Base-by-base conservation (phyloP, 2,888 invertebrate genomes). In the Volucella inflata region DNA sequence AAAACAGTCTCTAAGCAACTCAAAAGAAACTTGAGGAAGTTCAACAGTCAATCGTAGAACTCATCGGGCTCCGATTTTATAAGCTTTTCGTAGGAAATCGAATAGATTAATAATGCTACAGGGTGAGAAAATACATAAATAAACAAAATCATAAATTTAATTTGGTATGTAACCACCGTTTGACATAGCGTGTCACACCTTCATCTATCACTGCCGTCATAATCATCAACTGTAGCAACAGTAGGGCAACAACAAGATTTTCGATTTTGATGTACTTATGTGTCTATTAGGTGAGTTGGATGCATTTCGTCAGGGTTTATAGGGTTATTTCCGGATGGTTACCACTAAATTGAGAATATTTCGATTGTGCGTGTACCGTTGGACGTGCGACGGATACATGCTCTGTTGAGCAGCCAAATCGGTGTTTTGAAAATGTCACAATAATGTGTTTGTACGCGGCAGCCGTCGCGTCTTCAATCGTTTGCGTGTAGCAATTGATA, bases 281-380 rank as follows among this genome's bases (percentile, higher is more conserved):
- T 30, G 6, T 30, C 6, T 21, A 55, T 60, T 42, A 17, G 53
- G n/a, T 51, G 67, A 36, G 46, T 40, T 30, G 57, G 71, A 71
- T 84, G 65, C 60, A 84, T 75, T 79, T 79, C 51, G 74, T 71
- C 53, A 76, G 42, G 46, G 50, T 71, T 68, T 72, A 64, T 62
- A 51, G 48, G 68, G 62, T 75, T 84, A 84, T 84, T 84, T 84
- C 84, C 84, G 80, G 79, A 79, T 80, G 57, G 80, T 84, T 84
- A 76, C 70, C 60, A 80, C 76, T 65, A 70, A 71, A 79, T 79
- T 12, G 64, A 71, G 30, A 76, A 65, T 71, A 44, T 53, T 50
- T 62, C 38, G 53, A 62, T 55, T 67, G 42, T 51, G 55, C 60
- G 60, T 46, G 48, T 62, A 55, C 60, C 62, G n/a, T 42, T 48